A percentile compares a stretch with the other conserved stretches of the same genome.
Conservation (phyloP, 1,140 invertebrate species). For the Mya arenaria region DNA sequence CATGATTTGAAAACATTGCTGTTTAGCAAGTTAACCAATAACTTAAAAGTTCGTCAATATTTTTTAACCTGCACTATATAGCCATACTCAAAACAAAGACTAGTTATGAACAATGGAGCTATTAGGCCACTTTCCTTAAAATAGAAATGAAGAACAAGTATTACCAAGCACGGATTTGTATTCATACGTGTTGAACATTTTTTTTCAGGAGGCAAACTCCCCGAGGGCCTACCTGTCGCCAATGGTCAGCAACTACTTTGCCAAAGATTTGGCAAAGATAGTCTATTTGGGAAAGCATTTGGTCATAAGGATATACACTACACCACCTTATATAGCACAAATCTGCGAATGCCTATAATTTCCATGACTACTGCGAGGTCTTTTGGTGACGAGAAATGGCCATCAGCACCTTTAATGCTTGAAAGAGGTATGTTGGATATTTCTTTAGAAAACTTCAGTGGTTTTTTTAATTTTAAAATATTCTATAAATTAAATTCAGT, state of each 20-base stretch:
- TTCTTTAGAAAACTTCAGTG: neutral
- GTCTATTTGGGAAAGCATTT: conserved; percentile 60
- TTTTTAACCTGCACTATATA: neutral
- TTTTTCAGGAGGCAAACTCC: conserved; percentile 47
- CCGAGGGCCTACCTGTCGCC: conserved; percentile 62
- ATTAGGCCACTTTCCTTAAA: neutral
- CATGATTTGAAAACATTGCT: neutral
- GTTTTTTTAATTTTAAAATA: neutral
- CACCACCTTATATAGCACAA: conserved; percentile 65
- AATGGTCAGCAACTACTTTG: conserved; percentile 65
- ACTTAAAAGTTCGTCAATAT: neutral
- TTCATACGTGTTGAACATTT: neutral
- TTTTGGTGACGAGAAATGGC: conserved; percentile 68
- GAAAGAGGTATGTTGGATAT: conserved; percentile 63
- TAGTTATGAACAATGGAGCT: neutral
- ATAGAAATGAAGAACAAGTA: neutral
- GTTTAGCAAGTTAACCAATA: neutral
- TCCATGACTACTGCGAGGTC: conserved; percentile 60
- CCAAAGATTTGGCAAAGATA: conserved; percentile 63
- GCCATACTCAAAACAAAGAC: neutral
- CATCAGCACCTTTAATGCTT: conserved; percentile 64
- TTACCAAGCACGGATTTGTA: no score
- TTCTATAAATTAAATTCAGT: neutral
- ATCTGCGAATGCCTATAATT: conserved; percentile 57
- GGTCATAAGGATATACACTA: conserved; percentile 60